These are phyloP conservation scores for Brienomyrus brachyistius DNA, from an alignment of 2,113 vertebrate genomes.

Conservation along the genomic window DNA sequence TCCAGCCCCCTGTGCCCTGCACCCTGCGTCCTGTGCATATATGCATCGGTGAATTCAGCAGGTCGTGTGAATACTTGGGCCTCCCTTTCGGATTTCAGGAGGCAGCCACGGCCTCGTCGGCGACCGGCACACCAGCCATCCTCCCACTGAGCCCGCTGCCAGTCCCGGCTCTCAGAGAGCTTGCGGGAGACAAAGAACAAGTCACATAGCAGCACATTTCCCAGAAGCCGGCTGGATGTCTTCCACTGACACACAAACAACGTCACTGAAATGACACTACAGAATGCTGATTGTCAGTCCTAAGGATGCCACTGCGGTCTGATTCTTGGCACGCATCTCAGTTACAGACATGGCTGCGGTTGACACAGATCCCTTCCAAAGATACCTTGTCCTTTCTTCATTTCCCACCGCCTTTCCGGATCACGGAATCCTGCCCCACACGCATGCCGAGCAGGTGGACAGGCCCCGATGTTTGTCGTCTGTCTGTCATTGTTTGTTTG, in stretches of 20 bases:
- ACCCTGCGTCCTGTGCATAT: too few species aligned
- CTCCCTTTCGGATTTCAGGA: not conserved
- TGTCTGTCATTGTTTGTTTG: slow-evolving; percentile 35
- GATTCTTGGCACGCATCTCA: not conserved
- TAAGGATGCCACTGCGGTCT: not conserved
- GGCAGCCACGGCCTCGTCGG: not conserved
- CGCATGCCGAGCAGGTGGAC: slow-evolving; percentile 1
- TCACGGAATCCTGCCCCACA: not conserved
- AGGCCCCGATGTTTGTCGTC: not conserved
- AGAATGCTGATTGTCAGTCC: not conserved
- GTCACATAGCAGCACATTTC: not conserved
- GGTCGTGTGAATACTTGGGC: not conserved
- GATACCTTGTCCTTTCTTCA: not conserved
- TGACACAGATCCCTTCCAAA: not conserved
- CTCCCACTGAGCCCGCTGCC: not conserved
- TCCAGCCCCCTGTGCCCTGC: too few species aligned
- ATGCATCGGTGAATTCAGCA: not conserved
- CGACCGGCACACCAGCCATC: not conserved
- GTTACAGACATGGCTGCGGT: not conserved
- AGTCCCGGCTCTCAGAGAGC: not conserved
- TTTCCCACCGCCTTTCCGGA: not conserved
- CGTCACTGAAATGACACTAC: not conserved
- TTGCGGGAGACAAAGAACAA: not conserved
- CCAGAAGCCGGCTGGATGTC: not conserved
- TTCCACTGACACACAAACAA: not conserved